Conservation (phyloP, 2,113 vertebrate species). For the Odocoileus virginianus region DNA sequence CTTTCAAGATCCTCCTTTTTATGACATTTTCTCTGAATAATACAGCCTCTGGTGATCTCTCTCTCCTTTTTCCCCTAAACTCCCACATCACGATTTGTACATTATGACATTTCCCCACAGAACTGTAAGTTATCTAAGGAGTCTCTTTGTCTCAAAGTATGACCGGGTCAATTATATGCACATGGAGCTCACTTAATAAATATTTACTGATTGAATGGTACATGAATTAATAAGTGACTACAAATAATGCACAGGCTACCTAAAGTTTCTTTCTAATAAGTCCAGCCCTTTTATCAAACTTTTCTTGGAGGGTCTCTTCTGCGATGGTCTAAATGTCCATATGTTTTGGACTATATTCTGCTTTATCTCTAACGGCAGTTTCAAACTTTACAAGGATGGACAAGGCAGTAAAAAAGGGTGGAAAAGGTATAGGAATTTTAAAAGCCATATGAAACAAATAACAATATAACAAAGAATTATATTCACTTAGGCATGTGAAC, state of each 20-base stretch:
- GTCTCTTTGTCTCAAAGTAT: background rate
- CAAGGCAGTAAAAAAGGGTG: background rate
- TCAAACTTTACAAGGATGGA: constrained; percentile 46
- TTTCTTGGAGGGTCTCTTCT: background rate
- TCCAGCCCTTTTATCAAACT: background rate
- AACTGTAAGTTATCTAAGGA: background rate
- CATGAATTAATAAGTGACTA: background rate
- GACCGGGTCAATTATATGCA: background rate
- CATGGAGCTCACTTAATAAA: background rate
- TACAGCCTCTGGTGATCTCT: background rate
- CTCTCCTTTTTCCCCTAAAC: background rate
- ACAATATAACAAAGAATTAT: constrained; percentile 28
- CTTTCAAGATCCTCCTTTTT: background rate
- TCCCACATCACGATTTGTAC: background rate
- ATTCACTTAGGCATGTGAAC: background rate
- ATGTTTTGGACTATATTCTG: background rate
- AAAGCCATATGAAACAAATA: constrained; percentile 52
- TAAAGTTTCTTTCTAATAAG: background rate
- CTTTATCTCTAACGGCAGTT: constrained; percentile 20
- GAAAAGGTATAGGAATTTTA: background rate
- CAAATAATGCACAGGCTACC: background rate
- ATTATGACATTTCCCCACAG: background rate
- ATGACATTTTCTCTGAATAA: background rate
- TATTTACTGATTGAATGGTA: background rate
- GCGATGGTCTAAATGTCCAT: background rate